Conservation (phyloP, 2,113 vertebrate genomes). For the Archocentrus centrarchus region DNA sequence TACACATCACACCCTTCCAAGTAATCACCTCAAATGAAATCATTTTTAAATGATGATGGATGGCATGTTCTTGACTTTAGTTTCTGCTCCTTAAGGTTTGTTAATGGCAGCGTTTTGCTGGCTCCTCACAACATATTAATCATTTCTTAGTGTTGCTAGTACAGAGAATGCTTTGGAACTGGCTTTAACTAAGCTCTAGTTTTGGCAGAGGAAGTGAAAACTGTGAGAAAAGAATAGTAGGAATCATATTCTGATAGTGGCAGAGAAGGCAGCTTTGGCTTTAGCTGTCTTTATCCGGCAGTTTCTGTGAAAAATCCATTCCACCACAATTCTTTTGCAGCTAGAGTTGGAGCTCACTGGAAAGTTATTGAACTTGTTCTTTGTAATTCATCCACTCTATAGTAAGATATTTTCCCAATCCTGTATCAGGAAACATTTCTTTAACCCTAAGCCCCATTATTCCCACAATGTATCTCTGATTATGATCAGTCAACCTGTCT, state of each 20-base stretch:
- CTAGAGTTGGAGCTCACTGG: background rate
- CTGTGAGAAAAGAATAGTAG: conserved; percentile 53
- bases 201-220: conserved; percentile 63
- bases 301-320: conserved; percentile 13
- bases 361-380: conserved; percentile 6
- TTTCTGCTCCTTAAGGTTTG: conserved; percentile 56
- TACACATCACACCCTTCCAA: conserved; percentile 14
- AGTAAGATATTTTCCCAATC: background rate
- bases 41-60: conserved; percentile 64
- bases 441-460: background rate
- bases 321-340: background rate
- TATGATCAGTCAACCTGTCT: background rate
- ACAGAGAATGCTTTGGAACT: conserved; percentile 53
- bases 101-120: conserved; percentile 48
- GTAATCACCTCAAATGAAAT: conserved; percentile 52
- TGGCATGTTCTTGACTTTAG: conserved; percentile 54
- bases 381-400: background rate
- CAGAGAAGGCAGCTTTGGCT: conserved; percentile 38
- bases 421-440: background rate
- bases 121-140: conserved; percentile 63
- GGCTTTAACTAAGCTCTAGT: conserved; percentile 54
- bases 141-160: conserved; percentile 68
- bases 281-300: conserved; percentile 20
- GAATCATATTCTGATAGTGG: conserved; percentile 60
- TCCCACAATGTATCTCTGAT: background rate